These are phyloP conservation scores for Sebastiscus albofasciatus DNA, from an alignment of 2,797 vertebrate species.

Conservation along the genomic window DNA sequence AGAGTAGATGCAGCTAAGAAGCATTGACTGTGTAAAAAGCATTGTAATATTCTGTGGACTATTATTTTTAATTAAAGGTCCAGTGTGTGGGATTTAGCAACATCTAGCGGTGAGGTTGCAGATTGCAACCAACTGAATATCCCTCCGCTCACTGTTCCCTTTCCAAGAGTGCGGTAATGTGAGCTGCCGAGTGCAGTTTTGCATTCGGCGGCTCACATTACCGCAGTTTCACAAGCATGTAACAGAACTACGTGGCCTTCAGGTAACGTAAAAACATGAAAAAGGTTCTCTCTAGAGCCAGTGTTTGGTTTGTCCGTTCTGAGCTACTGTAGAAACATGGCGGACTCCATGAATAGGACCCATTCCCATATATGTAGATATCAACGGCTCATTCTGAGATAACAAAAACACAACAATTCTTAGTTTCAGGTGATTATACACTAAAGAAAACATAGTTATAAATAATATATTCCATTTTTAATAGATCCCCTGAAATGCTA, in stretches of 20 bases:
- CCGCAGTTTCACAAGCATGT: background rate
- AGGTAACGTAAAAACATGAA: background rate
- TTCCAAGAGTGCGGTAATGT: background rate
- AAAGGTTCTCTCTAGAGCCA: background rate
- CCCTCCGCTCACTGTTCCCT: background rate
- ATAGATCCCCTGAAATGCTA: background rate
- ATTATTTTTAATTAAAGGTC: background rate
- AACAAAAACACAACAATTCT: background rate
- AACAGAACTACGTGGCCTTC: too few relatives aligned
- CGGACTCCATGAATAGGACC: background rate
- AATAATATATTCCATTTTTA: background rate
- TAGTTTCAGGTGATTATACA: background rate
- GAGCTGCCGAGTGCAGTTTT: background rate
- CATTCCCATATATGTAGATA: background rate
- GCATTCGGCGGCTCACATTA: fast-evolving
- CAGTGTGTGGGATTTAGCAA: background rate
- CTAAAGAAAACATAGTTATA: background rate
- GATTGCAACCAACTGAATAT: background rate
- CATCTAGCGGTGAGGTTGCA: background rate
- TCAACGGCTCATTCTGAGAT: background rate
- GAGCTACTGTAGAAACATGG: background rate
- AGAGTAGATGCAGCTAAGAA: background rate
- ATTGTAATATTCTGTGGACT: background rate
- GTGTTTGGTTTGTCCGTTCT: background rate
- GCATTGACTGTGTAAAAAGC: background rate